Base-by-base conservation (phyloP, 92 coral and sea anemone species). In the Parazoanthus darwini region DNA sequence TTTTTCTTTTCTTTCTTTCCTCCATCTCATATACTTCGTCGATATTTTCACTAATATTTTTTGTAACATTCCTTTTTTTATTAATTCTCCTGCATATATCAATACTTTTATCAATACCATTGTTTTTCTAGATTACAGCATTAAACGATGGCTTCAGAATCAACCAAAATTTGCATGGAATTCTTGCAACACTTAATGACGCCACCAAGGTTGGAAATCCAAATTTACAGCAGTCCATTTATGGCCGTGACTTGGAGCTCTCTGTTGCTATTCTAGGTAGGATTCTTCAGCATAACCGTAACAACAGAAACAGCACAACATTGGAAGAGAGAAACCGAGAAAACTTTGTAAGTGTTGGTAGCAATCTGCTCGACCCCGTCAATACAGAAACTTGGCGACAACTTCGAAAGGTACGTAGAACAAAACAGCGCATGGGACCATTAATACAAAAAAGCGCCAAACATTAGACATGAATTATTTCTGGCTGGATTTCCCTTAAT, bases 301-400 rank as follows among this genome's bases (percentile, higher is more conserved):
- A 35, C 78, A 74, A 74, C 22, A 37, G 10, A 74, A 74, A 74
- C 42, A 16, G 42, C 78, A 39, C 78, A 74, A 44, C 39, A 10
- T 33, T 16, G 36, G 78, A 74, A 10, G 43, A 36, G 43, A 20
- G 15, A 36, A 3, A 36, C 78, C 78, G 78, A 13, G 20, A 74
- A 22, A 74, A 29, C 26, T 74, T 74, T 39, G 26, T 74, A 10
- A 20, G 43, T 26, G 22, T 74, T 36, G 44, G 42, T 39, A 74
- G 39, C 78, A 74, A 74, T 35, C 78, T 74, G 15, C 78, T 74
- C 22, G 78, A 74, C 78, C 78, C 78, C 16, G 78, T 35, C 2
- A 74, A 74, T 74, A 36, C 44, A 74, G 39, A 35, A 44, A 15
- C 78, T 33, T 74, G 78, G 78, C 78, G 44, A 22, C 44, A 26